These are phyloP conservation scores for Neopelma chrysocephalum DNA, from an alignment of 2,797 vertebrate species.

Conservation along the genomic window DNA sequence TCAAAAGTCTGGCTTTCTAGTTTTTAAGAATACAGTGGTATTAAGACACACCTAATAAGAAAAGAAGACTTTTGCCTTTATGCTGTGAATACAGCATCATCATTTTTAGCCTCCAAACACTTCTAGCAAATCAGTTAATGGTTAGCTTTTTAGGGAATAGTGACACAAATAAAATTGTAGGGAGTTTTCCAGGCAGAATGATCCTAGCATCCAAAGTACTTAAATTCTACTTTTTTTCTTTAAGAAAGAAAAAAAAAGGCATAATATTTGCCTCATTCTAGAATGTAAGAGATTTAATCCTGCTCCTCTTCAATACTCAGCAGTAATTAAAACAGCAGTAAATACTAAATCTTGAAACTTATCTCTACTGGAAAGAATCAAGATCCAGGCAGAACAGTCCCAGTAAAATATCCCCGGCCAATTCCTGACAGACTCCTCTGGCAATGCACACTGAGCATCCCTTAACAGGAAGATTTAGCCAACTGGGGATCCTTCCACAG, in stretches of 20 bases:
- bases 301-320: background rate
- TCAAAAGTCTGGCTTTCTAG: background rate
- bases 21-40: background rate
- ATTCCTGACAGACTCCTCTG: background rate
- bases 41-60: background rate
- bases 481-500: background rate
- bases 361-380: background rate
- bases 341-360: background rate
- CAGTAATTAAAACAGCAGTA: background rate
- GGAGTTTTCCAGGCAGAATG: background rate
- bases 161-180: background rate
- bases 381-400: background rate
- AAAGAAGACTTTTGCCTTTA: background rate
- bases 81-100: background rate
- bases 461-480: background rate
- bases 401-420: background rate
- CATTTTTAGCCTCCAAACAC: background rate
- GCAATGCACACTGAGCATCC: background rate
- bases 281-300: background rate
- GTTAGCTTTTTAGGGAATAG: background rate
- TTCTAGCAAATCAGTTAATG: background rate
- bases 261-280: background rate
- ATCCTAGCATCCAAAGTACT: background rate
- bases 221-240: background rate
- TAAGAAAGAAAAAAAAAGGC: background rate